phyloP scores from a whole-genome alignment of 2,797 vertebrate species.

The Sebastes matsubarae region DNA sequence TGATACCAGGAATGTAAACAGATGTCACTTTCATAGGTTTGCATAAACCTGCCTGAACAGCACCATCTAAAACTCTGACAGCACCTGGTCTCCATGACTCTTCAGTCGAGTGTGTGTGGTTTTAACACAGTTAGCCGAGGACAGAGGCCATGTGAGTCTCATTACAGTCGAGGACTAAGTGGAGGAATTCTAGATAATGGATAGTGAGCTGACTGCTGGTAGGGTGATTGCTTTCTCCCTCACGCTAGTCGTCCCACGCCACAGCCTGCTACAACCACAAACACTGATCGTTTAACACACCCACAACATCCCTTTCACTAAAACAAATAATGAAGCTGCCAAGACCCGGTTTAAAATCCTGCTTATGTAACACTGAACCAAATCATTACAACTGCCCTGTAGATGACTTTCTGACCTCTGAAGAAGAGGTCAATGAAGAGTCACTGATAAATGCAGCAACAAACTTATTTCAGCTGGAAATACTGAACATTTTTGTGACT shows the following conservation, averaged over 20 bases:
- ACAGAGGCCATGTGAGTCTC: slow-evolving; percentile 78
- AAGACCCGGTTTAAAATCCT: background rate
- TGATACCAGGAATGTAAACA: background rate
- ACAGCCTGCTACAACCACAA: slow-evolving; percentile 23
- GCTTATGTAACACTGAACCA: background rate
- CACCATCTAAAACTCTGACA: background rate
- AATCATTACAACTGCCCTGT: background rate
- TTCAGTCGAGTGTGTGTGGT: slow-evolving; percentile 30
- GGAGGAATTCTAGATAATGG: slow-evolving; percentile 75
- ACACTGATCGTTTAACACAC: slow-evolving; percentile 3
- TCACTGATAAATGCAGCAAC: background rate
- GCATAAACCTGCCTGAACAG: background rate
- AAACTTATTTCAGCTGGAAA: background rate
- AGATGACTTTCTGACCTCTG: background rate
- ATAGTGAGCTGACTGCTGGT: slow-evolving; percentile 49
- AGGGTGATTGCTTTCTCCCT: slow-evolving; percentile 18
- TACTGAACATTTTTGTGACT: background rate
- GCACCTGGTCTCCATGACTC: background rate
- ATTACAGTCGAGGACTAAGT: slow-evolving; percentile 65
- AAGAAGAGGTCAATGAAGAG: background rate
- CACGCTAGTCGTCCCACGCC: background rate
- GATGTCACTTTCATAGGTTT: background rate
- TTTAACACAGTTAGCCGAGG: slow-evolving; percentile 69
- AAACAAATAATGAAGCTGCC: slow-evolving; percentile 19
- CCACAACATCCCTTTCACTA: slow-evolving; percentile 27